Conservation (phyloP, 2,113 vertebrate species). For the Campylomormyrus tamandua region DNA sequence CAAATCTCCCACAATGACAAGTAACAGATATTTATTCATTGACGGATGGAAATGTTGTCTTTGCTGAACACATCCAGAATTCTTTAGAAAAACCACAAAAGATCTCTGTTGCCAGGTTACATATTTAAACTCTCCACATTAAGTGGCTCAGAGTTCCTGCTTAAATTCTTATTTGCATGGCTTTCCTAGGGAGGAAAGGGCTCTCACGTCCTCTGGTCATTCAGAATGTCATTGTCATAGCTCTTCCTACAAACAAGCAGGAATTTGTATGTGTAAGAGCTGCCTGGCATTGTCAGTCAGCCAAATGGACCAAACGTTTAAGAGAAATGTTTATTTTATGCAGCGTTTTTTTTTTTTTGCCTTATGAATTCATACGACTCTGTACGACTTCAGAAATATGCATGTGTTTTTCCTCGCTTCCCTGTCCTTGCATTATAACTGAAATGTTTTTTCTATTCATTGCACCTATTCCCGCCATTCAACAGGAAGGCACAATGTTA, state of each 20-base stretch:
- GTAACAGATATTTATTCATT: not conserved
- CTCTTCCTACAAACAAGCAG: not conserved
- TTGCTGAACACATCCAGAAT: not conserved
- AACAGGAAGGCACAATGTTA: not conserved
- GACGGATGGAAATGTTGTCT: not conserved
- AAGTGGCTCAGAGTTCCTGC: not conserved
- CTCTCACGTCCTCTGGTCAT: not conserved
- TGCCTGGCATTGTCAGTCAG: not conserved
- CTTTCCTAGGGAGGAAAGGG: not conserved
- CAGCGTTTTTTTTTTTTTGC: not conserved
- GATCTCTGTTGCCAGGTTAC: not conserved
- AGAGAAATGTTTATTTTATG: not conserved
- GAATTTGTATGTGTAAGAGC: not conserved
- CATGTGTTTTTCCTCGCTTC: not conserved
- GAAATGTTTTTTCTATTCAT: not conserved
- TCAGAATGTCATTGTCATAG: not conserved
- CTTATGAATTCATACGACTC: not conserved
- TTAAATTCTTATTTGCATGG: not conserved
- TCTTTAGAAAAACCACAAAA: not conserved
- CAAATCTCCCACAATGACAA: not conserved
- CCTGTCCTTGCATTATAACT: not conserved
- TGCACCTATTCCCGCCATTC: not conserved
- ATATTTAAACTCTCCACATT: not conserved
- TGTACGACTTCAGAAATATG: not conserved
- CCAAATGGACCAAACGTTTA: not conserved